Evolutionary conservation across 2,113 vertebrate genomes (phyloP), one percentile per base, ranked within the genome.

Genomic region (Melanostigma gelatinosum): DNA sequence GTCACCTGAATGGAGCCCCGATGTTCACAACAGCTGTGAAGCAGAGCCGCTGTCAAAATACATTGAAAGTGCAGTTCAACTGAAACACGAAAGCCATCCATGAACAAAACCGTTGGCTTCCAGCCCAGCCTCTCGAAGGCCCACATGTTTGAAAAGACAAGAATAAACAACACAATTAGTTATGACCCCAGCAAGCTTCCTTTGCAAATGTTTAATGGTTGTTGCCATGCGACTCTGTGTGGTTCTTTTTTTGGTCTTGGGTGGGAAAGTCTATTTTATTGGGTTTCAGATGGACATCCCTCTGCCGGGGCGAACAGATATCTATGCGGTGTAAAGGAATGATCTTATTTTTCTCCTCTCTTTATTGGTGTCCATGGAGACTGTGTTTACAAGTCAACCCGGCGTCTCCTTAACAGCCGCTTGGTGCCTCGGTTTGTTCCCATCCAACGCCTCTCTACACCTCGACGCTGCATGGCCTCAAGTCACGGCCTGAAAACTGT

Each of bases 71-170:
- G 34, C n/a, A 48, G 18, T 60, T 86, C 54, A 78, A 79, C 57
- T 16, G 22, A 77, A 85, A 84, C 68, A 32, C 64, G 63, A 9
- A 79, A 44, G 42, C 50, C 54, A 78, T 75, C 79, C 50, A 38
- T 87, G 58, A 87, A 85, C 83, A 85, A 84, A 91, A 77, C 52
- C 42, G 3, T 71, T 89, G 89, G 85, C 83, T 75, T 64, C 4
- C 60, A 44, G 79, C 85, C 88, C 67, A 72, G 64, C 3, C 7
- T 44, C 65, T 66, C 61, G 50, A 80, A 82, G 54, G 44, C 75
- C 77, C 75, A 79, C 79, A 76, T 64, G 67, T 64, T 70, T 55
- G 70, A 85, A 72, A 84, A 83, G 63, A 79, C 57, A 44, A 70
- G 80, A 71, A 68, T 77, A 83, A 77, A 85, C 81, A 80, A 42